Percentiles rank a stretch among this genome's conserved stretches.
Conservation (phyloP, 2,888 invertebrate species). For the Miltochrista miniata region DNA sequence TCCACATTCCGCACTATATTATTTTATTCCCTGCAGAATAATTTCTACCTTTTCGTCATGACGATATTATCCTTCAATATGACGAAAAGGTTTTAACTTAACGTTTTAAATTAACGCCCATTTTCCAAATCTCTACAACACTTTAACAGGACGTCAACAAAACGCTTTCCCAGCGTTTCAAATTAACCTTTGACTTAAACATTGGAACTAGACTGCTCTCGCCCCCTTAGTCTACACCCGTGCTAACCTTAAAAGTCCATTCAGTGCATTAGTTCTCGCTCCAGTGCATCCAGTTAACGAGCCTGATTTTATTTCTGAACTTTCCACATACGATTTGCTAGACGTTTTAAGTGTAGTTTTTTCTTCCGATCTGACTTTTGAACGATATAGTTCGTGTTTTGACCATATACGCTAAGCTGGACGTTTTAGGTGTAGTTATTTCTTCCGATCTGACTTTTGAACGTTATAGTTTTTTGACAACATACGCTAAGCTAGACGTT, state of each 20-base stretch:
- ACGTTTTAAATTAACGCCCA: too few species aligned
- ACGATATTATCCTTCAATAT: too few species aligned
- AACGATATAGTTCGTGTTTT: not conserved
- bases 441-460: too few species aligned
- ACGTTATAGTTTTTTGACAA: too few species aligned
- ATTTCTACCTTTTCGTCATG: too few species aligned
- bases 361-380: not conserved
- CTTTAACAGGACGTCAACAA: not conserved
- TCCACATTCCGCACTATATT: too few species aligned
- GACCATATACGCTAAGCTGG: too few species aligned
- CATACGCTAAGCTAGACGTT: too few species aligned
- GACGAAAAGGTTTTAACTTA: too few species aligned
- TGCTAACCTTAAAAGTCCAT: conserved; percentile 47
- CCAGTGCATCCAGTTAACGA: conserved; percentile 71
- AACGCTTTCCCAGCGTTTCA: not conserved
- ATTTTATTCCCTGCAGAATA: too few species aligned
- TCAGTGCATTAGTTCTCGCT: conserved; percentile 58
- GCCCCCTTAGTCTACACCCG: not conserved
- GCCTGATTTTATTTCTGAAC: conserved; percentile 56
- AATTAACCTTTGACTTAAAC: conserved; percentile 13
- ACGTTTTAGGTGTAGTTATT: too few species aligned
- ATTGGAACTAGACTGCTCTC: conserved; percentile 1
- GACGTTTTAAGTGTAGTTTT: conserved; percentile 10
- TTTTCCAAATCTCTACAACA: not conserved
- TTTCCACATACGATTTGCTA: conserved; percentile 29